Evolutionary conservation across 2,888 invertebrate species (phyloP), one percentile per base, ranked within the genome.

Genomic region (Ochlodes sylvanus): DNA sequence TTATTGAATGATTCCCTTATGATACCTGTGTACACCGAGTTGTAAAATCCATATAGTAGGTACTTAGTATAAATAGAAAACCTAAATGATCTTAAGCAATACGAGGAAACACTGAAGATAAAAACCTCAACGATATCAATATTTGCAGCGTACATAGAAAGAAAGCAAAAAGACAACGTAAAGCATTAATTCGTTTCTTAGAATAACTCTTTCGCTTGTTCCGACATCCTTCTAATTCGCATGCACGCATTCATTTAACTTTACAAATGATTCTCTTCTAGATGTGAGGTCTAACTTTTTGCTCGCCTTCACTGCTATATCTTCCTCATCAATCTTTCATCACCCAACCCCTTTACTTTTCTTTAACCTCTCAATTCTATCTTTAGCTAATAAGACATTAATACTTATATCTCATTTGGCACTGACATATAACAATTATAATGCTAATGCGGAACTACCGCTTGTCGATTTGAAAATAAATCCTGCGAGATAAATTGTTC

Each of bases 211-310:
- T 58, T 55, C 27, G 38, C 44, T 44, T 61, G 34, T 55, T 38
- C 67, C 38, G 67, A 61, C 60, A n/a, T 54, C 60, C 17, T 61
- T 34, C 61, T 61, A 34, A 61, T 61, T 67, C 61, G 21, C 47
- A 62, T 67, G 61, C 34, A 67, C 55, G 67, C 61, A 61, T 62
- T 62, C 61, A 27, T 67, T 67, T 55, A 61, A 61, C 50, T 54
- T 67, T 67, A 44, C 61, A 12, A 55, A 54, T n/a, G 60, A 52
- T 41, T 61, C 54, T 61, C 54, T 54, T 60, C 42, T n/a, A 42
- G 44, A 41, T 67, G 61, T 60, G 60, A 60, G 58, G 41, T 52
- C 19, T 58, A 58, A 60, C 54, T 60, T 66, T 66, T 65, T 65
- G 42, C 42, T 60, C 15, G 41, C 56, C 7, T n/a, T 15, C 19